Conservation (phyloP, 2,888 invertebrate genomes). For the Dasysyrphus tricinctus region DNA sequence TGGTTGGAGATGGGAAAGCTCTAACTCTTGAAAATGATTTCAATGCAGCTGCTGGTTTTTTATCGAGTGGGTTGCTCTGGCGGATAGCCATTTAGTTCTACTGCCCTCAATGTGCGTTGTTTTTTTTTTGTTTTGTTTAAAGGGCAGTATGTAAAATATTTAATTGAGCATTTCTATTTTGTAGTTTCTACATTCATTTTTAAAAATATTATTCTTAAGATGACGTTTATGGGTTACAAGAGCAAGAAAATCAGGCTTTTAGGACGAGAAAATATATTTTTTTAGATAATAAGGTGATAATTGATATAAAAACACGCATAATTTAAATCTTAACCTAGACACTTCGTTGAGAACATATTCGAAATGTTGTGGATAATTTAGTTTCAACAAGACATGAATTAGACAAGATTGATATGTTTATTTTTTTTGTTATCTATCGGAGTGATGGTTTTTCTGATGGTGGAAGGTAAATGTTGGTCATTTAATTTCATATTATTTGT, state of each 20-base stretch:
- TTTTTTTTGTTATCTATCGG: neutral
- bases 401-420: neutral
- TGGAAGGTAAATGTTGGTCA: neutral
- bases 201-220: constrained; percentile 5
- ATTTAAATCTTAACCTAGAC: constrained; percentile 29
- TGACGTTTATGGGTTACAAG: constrained; percentile 70
- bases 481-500: neutral
- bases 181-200: constrained; percentile 28
- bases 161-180: constrained; percentile 42
- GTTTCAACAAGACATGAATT: constrained; percentile 10
- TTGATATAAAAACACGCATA: neutral
- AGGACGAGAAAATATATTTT: constrained; percentile 44
- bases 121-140: constrained; percentile 18
- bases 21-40: constrained; percentile 15
- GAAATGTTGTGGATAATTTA: neutral
- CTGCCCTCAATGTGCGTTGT: constrained; percentile 62
- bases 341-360: neutral
- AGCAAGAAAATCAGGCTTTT: constrained; percentile 64
- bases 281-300: constrained; percentile 44
- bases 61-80: constrained; percentile 49
- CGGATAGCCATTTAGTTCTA: constrained; percentile 48
- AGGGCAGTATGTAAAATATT: constrained; percentile 55
- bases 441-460: neutral
- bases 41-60: constrained; percentile 50
- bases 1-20: neutral